Evolutionary conservation across 2,113 vertebrate genomes (phyloP), one percentile per base, ranked within the genome.

Genomic region (Hippocampus zosterae): DNA sequence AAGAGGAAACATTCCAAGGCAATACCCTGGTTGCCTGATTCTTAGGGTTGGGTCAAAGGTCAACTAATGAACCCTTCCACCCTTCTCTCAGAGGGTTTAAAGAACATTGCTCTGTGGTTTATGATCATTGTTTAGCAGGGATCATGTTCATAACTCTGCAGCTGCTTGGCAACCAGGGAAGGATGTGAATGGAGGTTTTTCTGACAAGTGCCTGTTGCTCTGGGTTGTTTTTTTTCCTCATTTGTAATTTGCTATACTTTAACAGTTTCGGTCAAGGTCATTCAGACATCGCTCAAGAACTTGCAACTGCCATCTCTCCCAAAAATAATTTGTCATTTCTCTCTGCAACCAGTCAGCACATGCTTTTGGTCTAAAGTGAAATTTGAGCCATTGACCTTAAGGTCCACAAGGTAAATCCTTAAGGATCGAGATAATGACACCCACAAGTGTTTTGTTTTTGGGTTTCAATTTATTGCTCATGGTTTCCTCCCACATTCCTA

Each of bases 21-120:
- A 77, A 60, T 72, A 75, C 79, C 86, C 77, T 71, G 81, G 88
- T 85, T 85, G 88, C 81, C 83, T 88, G 85, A 87, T 88, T 79
- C 73, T 80, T 61, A 71, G 6, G 33, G 33, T 68, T 81, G 84
- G 84, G 84, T 87, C 83, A 82, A 65, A 52, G 84, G 83, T 90
- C 85, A 84, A 65, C 67, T 79, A 86, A 88, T 88, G 81, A 87
- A 88, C 86, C 64, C 67, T 42, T 72, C 78, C 78, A 67, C 69
- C 68, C 67, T 73, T 71, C 65, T 80, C 69, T 74, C 9, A 33
- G 57, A 66, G 53, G 63, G 50, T 75, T 77, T 67, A 78, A 75
- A 68, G 64, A 74, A 73, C 56, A 19, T 55, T 65, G n/a, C 21
- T 60, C n/a, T 23, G 57, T 59, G 25, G 57, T 59, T 59, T 59